phyloP scores from a whole-genome alignment of 2,113 vertebrate species.

The Camarhynchus parvulus region DNA sequence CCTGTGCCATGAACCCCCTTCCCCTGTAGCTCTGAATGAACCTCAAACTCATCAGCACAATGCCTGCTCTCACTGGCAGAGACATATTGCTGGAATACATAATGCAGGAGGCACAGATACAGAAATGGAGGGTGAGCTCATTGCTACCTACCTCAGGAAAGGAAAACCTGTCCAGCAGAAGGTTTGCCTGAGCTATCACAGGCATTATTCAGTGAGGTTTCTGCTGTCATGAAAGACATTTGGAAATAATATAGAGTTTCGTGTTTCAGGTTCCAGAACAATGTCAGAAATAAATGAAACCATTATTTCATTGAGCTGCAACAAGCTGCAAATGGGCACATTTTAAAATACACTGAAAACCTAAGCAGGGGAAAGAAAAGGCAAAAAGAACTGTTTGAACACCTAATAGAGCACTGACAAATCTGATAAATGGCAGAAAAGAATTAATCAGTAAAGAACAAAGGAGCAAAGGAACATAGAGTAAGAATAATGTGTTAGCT shows the following conservation, averaged over 20 bases:
- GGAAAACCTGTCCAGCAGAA: background rate
- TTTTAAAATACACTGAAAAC: conserved; percentile 6
- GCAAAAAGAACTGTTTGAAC: background rate
- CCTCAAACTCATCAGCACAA: background rate
- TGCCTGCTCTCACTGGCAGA: background rate
- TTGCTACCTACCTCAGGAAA: background rate
- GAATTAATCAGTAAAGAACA: background rate
- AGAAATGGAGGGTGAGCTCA: background rate
- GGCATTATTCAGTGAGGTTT: conserved; percentile 2
- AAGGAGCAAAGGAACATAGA: background rate
- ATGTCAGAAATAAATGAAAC: conserved; percentile 15
- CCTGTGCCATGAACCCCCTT: background rate
- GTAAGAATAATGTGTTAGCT: background rate
- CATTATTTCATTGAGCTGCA: background rate
- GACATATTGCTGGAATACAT: background rate
- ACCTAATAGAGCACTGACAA: background rate
- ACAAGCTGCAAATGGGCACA: background rate
- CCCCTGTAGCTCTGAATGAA: background rate
- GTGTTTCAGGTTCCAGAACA: background rate
- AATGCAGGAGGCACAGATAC: background rate
- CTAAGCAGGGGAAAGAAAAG: background rate
- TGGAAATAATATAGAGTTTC: background rate
- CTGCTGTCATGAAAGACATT: background rate
- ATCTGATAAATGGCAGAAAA: background rate
- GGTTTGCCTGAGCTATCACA: background rate